These are phyloP conservation scores for Siniperca scherzeri DNA, from an alignment of 2,797 vertebrate species.

Conservation along the genomic window DNA sequence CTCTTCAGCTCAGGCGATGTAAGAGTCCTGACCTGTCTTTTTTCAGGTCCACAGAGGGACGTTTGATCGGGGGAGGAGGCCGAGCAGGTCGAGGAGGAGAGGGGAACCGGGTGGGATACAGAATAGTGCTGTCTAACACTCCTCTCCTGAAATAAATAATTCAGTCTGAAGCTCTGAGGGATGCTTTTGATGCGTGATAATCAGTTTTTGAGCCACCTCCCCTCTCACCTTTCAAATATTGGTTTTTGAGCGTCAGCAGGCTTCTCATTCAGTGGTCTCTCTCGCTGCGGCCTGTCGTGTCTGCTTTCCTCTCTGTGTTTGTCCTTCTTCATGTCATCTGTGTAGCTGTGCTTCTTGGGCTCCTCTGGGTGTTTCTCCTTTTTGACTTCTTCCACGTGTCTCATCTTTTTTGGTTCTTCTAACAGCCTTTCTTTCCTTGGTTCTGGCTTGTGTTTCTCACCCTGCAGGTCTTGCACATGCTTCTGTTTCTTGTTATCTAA, in stretches of 20 bases:
- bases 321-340: constrained; percentile 50
- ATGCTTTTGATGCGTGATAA: not conserved
- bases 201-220: constrained; percentile 2
- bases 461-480: constrained; percentile 38
- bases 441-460: constrained; percentile 68
- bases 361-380: constrained; percentile 68
- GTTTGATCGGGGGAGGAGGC: constrained; percentile 64
- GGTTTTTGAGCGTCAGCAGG: constrained; percentile 55
- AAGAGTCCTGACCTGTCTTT: constrained; percentile 82
- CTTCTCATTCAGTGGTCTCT: constrained; percentile 36
- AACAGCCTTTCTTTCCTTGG: constrained; percentile 55
- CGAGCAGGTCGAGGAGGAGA: constrained; percentile 75
- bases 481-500: constrained; percentile 56
- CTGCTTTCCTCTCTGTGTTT: constrained; percentile 52
- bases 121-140: constrained; percentile 81
- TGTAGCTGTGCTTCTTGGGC: constrained; percentile 60
- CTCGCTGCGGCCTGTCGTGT: constrained; percentile 47
- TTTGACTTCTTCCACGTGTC: constrained; percentile 55
- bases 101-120: constrained; percentile 77
- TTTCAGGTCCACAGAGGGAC: constrained; percentile 70
- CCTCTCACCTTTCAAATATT: constrained; percentile 81
- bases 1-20: constrained; percentile 8
- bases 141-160: constrained; percentile 77
- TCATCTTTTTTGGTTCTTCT: constrained; percentile 66
- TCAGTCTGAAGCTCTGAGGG: constrained; percentile 44